phyloP scores from a whole-genome alignment of 2,888 invertebrate species.

The Trichogramma dendrolimi region DNA sequence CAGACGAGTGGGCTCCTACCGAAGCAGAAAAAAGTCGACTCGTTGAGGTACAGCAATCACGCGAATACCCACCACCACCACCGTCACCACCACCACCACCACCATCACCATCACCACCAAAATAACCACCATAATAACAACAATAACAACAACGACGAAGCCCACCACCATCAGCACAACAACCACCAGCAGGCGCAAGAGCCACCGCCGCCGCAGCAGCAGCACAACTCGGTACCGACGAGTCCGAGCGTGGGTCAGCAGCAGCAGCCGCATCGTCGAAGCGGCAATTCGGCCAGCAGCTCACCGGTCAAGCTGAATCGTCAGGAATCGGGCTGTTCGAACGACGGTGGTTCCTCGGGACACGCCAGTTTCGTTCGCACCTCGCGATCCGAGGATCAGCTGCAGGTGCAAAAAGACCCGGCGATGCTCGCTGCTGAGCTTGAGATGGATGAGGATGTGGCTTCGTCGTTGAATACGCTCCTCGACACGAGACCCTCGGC shows the following conservation, averaged over 20 bases:
- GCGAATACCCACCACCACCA: slow-evolving; percentile 56
- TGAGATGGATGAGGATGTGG: slow-evolving; percentile 89
- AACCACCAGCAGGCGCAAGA: slow-evolving; percentile 27
- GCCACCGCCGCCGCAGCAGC: slow-evolving; percentile 56
- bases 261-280: slow-evolving; percentile 55
- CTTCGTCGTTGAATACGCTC: slow-evolving; percentile 86
- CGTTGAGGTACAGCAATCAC: slow-evolving; percentile 58
- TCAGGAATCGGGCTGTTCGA: background rate
- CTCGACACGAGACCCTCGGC: slow-evolving; percentile 64
- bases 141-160: slow-evolving; percentile 53
- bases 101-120: slow-evolving; percentile 54
- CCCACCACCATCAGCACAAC: slow-evolving; percentile 48
- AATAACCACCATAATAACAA: slow-evolving; percentile 55
- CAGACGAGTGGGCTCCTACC: slow-evolving; percentile 63
- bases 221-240: slow-evolving; percentile 41
- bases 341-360: slow-evolving; percentile 2
- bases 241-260: slow-evolving; percentile 59
- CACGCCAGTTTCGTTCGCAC: slow-evolving; percentile 66
- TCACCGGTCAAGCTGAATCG: slow-evolving; percentile 52
- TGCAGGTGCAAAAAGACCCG: slow-evolving; percentile 76
- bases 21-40: slow-evolving; percentile 60
- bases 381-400: slow-evolving; percentile 87
- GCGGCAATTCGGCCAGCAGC: slow-evolving; percentile 53
- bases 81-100: slow-evolving; percentile 53
- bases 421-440: slow-evolving; percentile 81